Percentiles rank a stretch among this genome's conserved stretches.
Conservation (phyloP, 53 echinoderm and acorn worm genomes). For the Luidia sarsii region DNA sequence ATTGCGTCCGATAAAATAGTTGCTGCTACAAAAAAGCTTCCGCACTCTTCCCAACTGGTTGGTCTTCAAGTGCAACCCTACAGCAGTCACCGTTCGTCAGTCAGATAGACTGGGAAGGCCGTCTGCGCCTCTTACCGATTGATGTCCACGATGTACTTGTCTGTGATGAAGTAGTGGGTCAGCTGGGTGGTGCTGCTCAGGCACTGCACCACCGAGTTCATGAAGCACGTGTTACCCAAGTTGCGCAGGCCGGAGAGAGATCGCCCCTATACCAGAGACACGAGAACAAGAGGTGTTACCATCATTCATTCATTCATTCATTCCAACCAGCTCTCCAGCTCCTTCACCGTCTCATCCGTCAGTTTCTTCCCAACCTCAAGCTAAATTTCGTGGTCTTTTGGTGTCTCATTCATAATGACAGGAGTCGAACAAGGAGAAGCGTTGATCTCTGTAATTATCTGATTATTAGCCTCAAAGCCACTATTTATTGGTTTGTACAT, state of each 20-base stretch:
- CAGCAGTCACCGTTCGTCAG: too few species aligned
- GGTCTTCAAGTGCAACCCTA: too few species aligned
- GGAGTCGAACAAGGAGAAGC: too few species aligned
- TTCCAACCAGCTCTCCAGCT: background rate
- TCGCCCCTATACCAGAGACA: constrained; percentile 80
- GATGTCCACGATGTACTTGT: constrained; percentile 75
- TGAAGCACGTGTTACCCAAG: constrained; percentile 96
- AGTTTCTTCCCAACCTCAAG: too few species aligned
- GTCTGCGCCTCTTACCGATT: constrained; percentile 89
- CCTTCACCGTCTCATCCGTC: background rate
- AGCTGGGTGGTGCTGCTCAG: constrained; percentile 77
- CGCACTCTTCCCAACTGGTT: too few species aligned
- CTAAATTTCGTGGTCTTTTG: too few species aligned
- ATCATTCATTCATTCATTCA: background rate
- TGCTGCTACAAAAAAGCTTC: too few species aligned
- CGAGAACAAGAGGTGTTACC: background rate
- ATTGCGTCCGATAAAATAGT: too few species aligned
- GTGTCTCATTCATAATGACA: too few species aligned
- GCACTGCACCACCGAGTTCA: constrained; percentile 98
- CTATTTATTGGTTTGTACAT: background rate
- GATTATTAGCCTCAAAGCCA: too few species aligned
- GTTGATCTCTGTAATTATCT: too few species aligned
- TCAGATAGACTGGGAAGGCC: too few species aligned
- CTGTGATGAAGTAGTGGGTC: constrained; percentile 83
- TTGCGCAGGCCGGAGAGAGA: constrained; percentile 91